A percentile compares a stretch with the other conserved stretches of the same genome.
phyloP scores from a whole-genome alignment of 2,888 invertebrate genomes.

The Eudemis profundana region DNA sequence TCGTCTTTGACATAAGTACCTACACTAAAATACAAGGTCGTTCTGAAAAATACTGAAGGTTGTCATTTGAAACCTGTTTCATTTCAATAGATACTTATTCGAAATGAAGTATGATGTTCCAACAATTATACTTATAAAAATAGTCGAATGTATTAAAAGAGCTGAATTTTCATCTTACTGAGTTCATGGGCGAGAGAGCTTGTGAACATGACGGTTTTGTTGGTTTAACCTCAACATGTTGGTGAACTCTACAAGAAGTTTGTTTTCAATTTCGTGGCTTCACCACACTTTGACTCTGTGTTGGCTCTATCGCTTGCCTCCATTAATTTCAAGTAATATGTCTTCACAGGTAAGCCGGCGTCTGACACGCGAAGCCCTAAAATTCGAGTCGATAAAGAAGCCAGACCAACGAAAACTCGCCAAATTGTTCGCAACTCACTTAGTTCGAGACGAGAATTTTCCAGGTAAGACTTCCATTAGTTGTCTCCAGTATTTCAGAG shows the following conservation, averaged over 20 bases:
- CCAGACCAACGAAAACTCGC: constrained; percentile 10
- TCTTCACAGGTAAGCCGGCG: constrained; percentile 35
- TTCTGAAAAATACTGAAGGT: too few relatives aligned
- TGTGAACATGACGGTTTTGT: not conserved
- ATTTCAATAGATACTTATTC: too few relatives aligned
- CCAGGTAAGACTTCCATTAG: constrained; percentile 16
- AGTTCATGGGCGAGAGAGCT: not conserved
- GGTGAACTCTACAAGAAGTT: not conserved
- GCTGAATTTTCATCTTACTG: not conserved
- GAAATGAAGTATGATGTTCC: too few relatives aligned
- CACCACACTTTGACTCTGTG: not conserved
- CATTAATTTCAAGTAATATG: constrained; percentile 23
- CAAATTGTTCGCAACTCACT: constrained; percentile 9
- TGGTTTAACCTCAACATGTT: not conserved
- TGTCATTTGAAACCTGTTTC: too few relatives aligned
- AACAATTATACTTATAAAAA: too few relatives aligned
- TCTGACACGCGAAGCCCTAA: constrained; percentile 20
- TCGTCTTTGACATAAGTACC: too few relatives aligned
- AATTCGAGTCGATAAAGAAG: constrained; percentile 24
- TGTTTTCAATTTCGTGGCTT: not conserved
- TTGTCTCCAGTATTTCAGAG: constrained; percentile 4
- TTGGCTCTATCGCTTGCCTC: not conserved
- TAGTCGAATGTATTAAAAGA: not conserved
- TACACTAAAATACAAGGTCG: not conserved
- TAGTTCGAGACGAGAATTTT: not conserved